Base-by-base conservation (phyloP, 2,888 invertebrate species). In the Hybos culiciformis region DNA sequence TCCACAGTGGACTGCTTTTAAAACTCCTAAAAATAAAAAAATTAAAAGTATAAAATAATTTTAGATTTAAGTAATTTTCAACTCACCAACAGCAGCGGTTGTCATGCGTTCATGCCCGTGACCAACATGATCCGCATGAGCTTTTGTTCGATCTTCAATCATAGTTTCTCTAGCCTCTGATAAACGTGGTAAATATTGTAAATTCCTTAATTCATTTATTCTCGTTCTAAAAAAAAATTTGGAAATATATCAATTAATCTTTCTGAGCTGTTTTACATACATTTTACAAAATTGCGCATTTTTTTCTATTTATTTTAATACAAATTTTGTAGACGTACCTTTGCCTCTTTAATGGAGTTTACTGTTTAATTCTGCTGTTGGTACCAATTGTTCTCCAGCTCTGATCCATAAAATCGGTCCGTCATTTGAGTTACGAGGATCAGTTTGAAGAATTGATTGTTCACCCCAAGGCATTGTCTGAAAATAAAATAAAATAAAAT, bases 51-150 rank as follows among this genome's bases (percentile, higher is more conserved):
- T 19, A 36, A 23, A 18, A 36, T 29, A 37, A 8, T 32, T 8
- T 33, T n/a, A 17, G 8, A 32, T 4, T 11, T n/a, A 18, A 21
- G n/a, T 34, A 14, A 20, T 6, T 14, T 11, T 2, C 18, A 23
- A 53, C 72, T 54, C 44, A 80, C 80, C 96, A 44, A 96, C 96
- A 37, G 97, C 97, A 15, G 94, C 97, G 3, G 94, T 96, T 17
- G 96, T 96, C 72, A 85, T 85, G 44, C 94, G 71, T 60, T 96
- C 94, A 31, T 93, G 74, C 0, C 96, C 96, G 63, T 96, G 93
- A 0, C 93, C 96, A n/a, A 97, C 96, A 66, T 97, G 96, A 70
- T 98, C 97, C 0, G 97, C 97, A 70, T 98, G 97, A 6, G 94
- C 93, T 53, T 88, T 82, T 5, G 98, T 98, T 37, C 97, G 75